Base-by-base conservation (phyloP, 2,888 invertebrate species). In the Drosophila subquinaria region DNA sequence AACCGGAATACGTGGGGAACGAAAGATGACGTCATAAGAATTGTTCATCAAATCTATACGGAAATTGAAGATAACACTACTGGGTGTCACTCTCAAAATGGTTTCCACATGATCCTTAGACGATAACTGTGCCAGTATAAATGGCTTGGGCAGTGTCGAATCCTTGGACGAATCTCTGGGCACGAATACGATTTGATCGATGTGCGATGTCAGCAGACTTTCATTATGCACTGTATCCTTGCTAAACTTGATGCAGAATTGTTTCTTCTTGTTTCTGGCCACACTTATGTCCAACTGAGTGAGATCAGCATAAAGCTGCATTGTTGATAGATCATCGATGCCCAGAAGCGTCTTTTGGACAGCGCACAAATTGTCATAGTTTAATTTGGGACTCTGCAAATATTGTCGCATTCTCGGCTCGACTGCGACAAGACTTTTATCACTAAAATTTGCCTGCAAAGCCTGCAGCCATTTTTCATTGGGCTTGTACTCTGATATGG, bases 301-400 rank as follows among this genome's bases (percentile, higher is more conserved):
- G 0, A 89, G 60, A 5, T 71, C 33, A 3, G 69, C 36, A 67
- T 87, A 90, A 3, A 53, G 55, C 40, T 65, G 38, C 76, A 90
- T 62, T 11, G 13, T 61, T 23, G 74, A 69, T 3, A 89, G 6
- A 65, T 92, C 92, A 69, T 92, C 92, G 8, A 92, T 89, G 69
- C 80, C 68, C 0, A 92, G 23, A 17, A 92, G 51, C 0, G 73
- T 80, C 0, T 45, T 50, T 4, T 89, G 73, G 11, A 91, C 76
- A 0, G 68, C 20, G 40, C 59, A 57, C 1, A 78, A 76, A 64
- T 91, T 92, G 4, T 72, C 27, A 6, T 61, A 17, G 23, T 59
- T 73, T 30, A 91, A 50, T 2, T 36, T 23, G 0, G n/a, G 23
- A 0, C 68, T 60, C 5, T 27, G 1, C 17, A 88, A 13, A 55